These are phyloP conservation scores for Selene dorsalis DNA, from an alignment of 2,797 vertebrate genomes.

Conservation along the genomic window DNA sequence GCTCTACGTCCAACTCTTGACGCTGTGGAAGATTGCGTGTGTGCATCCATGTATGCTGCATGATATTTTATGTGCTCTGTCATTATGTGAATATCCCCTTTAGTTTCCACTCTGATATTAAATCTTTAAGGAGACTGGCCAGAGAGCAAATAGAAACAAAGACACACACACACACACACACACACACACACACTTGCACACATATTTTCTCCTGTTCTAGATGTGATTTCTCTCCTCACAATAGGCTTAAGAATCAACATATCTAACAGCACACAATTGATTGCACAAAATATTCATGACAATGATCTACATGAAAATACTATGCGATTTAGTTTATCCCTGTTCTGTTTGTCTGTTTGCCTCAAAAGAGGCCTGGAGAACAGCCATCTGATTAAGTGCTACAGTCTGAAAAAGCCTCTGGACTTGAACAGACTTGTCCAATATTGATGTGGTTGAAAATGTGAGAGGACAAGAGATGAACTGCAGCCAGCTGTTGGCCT, in stretches of 20 bases:
- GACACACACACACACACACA: neutral
- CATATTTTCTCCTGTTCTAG: conserved; percentile 11
- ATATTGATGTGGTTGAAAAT: conserved; percentile 74
- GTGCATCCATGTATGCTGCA: conserved; percentile 24
- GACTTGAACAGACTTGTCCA: conserved; percentile 68
- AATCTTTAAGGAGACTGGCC: conserved; percentile 42
- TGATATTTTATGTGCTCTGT: conserved; percentile 51
- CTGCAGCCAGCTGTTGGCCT: conserved; percentile 78
- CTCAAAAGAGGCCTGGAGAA: conserved; percentile 46
- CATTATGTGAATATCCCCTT: conserved; percentile 51
- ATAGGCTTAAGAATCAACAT: conserved; percentile 24
- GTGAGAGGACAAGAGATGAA: conserved; percentile 76
- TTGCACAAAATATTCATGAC: conserved; percentile 31
- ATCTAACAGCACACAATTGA: conserved; percentile 17
- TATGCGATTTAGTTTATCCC: conserved; percentile 39
- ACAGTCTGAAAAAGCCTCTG: conserved; percentile 58
- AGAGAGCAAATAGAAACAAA: neutral
- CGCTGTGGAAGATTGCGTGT: conserved; percentile 63
- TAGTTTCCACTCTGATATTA: conserved; percentile 39
- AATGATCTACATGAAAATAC: conserved; percentile 17
- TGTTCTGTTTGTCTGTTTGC: conserved; percentile 45
- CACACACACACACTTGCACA: neutral
- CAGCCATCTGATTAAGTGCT: conserved; percentile 63
- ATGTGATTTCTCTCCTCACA: conserved; percentile 23
- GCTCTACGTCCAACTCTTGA: conserved; percentile 78